Percentiles rank a stretch among this genome's conserved stretches.
These are phyloP conservation scores for Nymphalis io DNA, from an alignment of 1,140 invertebrate genomes.

Conservation along the genomic window DNA sequence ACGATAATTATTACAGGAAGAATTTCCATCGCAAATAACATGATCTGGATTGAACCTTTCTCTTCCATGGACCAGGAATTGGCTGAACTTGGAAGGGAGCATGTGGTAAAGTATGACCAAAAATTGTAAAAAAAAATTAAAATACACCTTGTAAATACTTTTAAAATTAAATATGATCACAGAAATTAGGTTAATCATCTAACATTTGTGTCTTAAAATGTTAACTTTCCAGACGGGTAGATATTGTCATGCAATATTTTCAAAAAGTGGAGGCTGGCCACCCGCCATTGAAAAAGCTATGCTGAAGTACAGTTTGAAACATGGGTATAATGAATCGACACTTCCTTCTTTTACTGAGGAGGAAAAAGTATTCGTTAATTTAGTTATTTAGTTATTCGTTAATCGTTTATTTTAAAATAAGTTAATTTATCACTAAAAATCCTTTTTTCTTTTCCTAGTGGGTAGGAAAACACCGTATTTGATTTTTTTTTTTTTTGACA, in stretches of 20 bases:
- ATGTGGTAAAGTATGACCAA: conserved; percentile 26
- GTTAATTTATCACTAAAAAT: no score
- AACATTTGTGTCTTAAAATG: no score
- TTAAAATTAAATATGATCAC: no score
- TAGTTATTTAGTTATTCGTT: conserved; percentile 13
- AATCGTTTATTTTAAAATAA: no score
- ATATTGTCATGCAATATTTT: conserved; percentile 36
- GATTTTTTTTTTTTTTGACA: no score
- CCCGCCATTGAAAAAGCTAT: conserved; percentile 19
- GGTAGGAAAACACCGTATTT: no score
- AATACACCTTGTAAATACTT: neutral
- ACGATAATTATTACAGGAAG: conserved; percentile 31
- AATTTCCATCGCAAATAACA: conserved; percentile 34
- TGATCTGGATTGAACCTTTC: conserved; percentile 34
- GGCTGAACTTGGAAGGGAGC: conserved; percentile 39
- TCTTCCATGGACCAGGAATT: conserved; percentile 21
- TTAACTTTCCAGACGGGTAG: conserved; percentile 26
- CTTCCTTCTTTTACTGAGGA: conserved; percentile 33
- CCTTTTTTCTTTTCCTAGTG: no score
- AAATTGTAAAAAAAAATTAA: no score
- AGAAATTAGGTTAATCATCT: no score
- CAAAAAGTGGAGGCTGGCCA: conserved; percentile 34
- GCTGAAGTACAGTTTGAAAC: conserved; percentile 26
- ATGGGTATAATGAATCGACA: conserved; percentile 33
- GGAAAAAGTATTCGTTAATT: conserved; percentile 34